phyloP scores from a whole-genome alignment of 2,888 invertebrate genomes.

The Pedicia rivosa region DNA sequence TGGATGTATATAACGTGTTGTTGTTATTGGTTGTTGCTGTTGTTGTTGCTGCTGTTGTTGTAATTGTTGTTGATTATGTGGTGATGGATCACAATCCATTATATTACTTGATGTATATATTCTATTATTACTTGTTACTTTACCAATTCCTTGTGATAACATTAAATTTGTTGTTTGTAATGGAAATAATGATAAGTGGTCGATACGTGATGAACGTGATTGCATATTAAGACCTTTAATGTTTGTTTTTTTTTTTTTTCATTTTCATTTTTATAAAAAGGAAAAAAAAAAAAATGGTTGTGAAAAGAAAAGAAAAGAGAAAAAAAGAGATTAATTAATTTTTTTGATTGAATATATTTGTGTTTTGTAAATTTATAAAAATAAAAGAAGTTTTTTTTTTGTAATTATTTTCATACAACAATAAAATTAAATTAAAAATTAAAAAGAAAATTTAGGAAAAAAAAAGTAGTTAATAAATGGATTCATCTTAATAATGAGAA shows the following conservation, averaged over 20 bases:
- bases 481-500: too few relatives aligned
- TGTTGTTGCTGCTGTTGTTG: neutral
- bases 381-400: too few relatives aligned
- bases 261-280: too few relatives aligned
- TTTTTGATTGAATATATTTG: too few relatives aligned
- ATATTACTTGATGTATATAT: slow-evolving; percentile 30
- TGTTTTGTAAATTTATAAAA: too few relatives aligned
- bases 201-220: slow-evolving; percentile 15
- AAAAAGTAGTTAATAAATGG: too few relatives aligned
- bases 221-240: slow-evolving; percentile 8
- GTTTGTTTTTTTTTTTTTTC: too few relatives aligned
- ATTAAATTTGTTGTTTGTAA: slow-evolving; percentile 9
- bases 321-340: too few relatives aligned
- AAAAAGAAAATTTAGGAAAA: too few relatives aligned
- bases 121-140: slow-evolving; percentile 10
- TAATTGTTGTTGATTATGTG: slow-evolving; percentile 12
- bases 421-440: too few relatives aligned
- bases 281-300: neutral
- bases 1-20: slow-evolving; percentile 10
- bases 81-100: slow-evolving; percentile 68
- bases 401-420: too few relatives aligned
- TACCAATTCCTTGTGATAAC: slow-evolving; percentile 14
- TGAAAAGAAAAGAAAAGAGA: slow-evolving; percentile 1
- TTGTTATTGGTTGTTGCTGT: neutral
- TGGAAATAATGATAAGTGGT: slow-evolving; percentile 11